phyloP scores from a whole-genome alignment of 2,797 vertebrate genomes.

The Sardinella longiceps region DNA sequence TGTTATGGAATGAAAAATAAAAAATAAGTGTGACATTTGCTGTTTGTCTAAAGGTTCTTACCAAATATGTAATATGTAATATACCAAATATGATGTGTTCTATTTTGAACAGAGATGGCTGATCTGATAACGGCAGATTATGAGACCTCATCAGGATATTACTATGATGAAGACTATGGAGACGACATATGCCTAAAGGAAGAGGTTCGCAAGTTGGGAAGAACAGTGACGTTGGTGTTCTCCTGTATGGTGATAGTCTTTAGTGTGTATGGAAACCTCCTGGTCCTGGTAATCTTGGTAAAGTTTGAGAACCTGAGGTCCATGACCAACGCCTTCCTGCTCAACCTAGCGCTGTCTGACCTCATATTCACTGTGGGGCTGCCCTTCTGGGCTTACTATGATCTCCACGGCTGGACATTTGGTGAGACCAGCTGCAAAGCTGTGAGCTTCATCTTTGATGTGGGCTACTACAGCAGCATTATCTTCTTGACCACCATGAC shows the following conservation, averaged over 20 bases:
- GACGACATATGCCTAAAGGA: constrained; percentile 65
- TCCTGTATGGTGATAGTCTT: constrained; percentile 79
- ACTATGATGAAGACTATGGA: constrained; percentile 16
- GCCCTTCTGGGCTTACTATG: constrained; percentile 82
- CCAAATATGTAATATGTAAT: no score
- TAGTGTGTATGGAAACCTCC: constrained; percentile 84
- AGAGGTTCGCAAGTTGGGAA: constrained; percentile 53
- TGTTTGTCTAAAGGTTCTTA: no score
- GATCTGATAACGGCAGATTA: background rate
- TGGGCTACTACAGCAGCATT: constrained; percentile 88
- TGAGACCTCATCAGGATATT: background rate
- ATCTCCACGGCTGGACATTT: constrained; percentile 78
- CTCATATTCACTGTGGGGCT: constrained; percentile 84
- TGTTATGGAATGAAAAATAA: no score
- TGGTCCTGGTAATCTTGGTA: constrained; percentile 83
- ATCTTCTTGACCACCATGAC: constrained; percentile 89
- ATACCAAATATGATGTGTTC: no score
- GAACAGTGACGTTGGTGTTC: constrained; percentile 68
- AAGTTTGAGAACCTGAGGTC: constrained; percentile 86
- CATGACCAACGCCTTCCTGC: constrained; percentile 86
- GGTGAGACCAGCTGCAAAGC: constrained; percentile 80
- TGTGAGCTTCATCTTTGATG: constrained; percentile 78
- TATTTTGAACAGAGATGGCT: background rate
- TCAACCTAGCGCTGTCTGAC: constrained; percentile 90
- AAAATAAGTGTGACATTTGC: no score